These are phyloP conservation scores for Rutpela maculata DNA, from an alignment of 2,888 invertebrate species.

Conservation along the genomic window DNA sequence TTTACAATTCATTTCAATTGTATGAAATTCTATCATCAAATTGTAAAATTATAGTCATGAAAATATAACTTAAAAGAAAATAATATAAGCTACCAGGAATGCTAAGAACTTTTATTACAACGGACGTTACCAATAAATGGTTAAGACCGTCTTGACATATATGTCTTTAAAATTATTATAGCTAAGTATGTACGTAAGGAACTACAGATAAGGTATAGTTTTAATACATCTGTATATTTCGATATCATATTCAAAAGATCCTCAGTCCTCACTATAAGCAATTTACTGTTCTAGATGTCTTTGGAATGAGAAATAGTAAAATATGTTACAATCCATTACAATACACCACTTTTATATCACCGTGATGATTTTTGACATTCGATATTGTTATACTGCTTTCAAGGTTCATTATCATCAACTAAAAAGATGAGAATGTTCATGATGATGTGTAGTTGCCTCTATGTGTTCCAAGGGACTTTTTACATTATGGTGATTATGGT, in stretches of 20 bases:
- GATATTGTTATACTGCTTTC: neutral
- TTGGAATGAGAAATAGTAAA: neutral
- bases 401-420: neutral
- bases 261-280: neutral
- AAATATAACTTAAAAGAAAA: too few relatives aligned
- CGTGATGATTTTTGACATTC: neutral
- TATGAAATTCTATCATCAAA: too few relatives aligned
- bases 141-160: too few relatives aligned
- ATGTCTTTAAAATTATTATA: too few relatives aligned
- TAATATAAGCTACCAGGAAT: too few relatives aligned
- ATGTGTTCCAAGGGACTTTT: neutral
- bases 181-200: too few relatives aligned
- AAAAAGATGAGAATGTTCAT: neutral
- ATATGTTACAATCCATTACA: neutral
- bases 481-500: neutral
- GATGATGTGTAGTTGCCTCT: slow-evolving; percentile 11
- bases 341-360: neutral
- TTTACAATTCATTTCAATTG: neutral
- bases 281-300: neutral
- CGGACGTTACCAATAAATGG: too few relatives aligned
- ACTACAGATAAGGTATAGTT: too few relatives aligned
- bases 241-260: too few relatives aligned
- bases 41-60: too few relatives aligned
- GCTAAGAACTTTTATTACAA: too few relatives aligned
- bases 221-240: too few relatives aligned